Conservation (phyloP, 2,888 invertebrate genomes). For the Odontocolon sp. region DNA sequence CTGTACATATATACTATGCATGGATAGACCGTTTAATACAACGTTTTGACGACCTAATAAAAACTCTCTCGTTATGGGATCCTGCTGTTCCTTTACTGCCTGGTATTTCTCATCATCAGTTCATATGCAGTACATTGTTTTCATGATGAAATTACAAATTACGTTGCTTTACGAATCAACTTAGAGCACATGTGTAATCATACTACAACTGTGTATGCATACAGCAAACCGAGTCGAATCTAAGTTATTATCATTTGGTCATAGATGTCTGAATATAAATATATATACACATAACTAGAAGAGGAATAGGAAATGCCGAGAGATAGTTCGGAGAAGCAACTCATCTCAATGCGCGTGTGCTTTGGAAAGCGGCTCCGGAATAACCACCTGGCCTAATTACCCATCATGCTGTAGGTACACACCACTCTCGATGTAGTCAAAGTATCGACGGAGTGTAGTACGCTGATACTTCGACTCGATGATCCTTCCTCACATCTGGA, state of each 20-base stretch:
- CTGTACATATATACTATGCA: too few species aligned
- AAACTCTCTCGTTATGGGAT: too few species aligned
- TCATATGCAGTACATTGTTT: too few species aligned
- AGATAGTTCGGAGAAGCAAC: constrained; percentile 15
- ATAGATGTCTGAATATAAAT: not conserved
- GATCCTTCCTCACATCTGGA: constrained; percentile 37
- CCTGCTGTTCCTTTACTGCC: too few species aligned
- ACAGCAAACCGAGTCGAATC: not conserved
- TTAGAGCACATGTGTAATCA: too few species aligned
- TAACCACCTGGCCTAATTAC: constrained; percentile 52
- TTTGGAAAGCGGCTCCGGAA: constrained; percentile 20
- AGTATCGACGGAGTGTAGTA: too few species aligned
- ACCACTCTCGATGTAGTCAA: constrained; percentile 38
- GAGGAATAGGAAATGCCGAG: constrained; percentile 19
- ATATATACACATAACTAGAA: not conserved
- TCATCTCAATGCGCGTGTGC: constrained; percentile 12
- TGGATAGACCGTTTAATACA: too few species aligned
- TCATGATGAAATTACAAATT: too few species aligned
- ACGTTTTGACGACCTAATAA: too few species aligned
- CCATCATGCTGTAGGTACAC: constrained; percentile 13
- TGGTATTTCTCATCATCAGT: too few species aligned
- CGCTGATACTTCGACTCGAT: constrained; percentile 8
- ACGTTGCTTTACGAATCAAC: too few species aligned
- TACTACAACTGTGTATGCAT: too few species aligned
- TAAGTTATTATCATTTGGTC: not conserved